Conservation (phyloP, 1,140 invertebrate species). For the Glossosoma conforme region DNA sequence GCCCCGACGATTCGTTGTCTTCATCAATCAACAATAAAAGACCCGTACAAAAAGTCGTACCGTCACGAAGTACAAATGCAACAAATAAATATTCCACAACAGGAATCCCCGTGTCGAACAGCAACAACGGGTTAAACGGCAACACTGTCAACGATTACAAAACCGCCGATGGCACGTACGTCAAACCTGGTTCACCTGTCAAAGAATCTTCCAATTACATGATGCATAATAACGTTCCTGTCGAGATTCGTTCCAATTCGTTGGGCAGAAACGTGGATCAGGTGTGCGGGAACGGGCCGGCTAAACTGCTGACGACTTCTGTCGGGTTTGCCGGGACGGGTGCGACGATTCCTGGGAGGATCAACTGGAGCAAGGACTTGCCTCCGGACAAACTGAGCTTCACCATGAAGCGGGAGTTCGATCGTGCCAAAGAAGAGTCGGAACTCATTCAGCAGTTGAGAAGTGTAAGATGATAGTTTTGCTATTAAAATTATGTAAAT, state of each 20-base stretch:
- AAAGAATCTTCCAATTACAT: conserved; percentile 53
- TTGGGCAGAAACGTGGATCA: conserved; percentile 38
- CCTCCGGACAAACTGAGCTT: conserved; percentile 76
- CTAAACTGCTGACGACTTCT: conserved; percentile 52
- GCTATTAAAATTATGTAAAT: neutral
- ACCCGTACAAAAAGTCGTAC: conserved; percentile 57
- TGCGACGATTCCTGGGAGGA: conserved; percentile 49
- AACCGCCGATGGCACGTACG: conserved; percentile 49
- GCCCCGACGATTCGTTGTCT: conserved; percentile 9
- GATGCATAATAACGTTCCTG: conserved; percentile 49
- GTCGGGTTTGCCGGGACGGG: conserved; percentile 54
- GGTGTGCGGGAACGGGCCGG: conserved; percentile 30
- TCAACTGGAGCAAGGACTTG: conserved; percentile 67
- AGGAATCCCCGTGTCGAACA: conserved; percentile 35
- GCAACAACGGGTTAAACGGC: conserved; percentile 21
- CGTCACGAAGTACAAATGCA: conserved; percentile 51
- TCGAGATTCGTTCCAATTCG: conserved; percentile 40
- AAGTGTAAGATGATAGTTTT: conserved; percentile 58
- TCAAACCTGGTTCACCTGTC: conserved; percentile 67
- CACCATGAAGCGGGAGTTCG: conserved; percentile 87
- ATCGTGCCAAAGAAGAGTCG: conserved; percentile 83
- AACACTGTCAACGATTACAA: conserved; percentile 16
- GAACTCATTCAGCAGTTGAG: conserved; percentile 79
- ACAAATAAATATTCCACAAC: conserved; percentile 42
- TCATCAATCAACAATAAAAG: conserved; percentile 37